These are phyloP conservation scores for Laticauda laticaudata DNA, from an alignment of 2,113 vertebrate genomes.

Conservation along the genomic window DNA sequence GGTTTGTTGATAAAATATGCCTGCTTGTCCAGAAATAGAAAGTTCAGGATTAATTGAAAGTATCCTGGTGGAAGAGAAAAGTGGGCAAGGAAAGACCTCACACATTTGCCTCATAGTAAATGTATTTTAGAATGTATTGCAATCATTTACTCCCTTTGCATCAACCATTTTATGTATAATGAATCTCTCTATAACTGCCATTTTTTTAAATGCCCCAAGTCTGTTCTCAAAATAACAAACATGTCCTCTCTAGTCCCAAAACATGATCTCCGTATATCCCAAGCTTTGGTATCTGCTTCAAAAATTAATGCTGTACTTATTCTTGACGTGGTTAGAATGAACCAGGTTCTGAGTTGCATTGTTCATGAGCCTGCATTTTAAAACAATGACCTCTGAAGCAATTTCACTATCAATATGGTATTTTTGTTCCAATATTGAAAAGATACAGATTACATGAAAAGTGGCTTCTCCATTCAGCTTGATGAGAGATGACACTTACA, in stretches of 20 bases:
- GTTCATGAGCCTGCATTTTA: conserved; percentile 42
- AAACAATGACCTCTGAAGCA: conserved; percentile 68
- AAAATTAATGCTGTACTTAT: conserved; percentile 27
- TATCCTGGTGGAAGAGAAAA: neutral
- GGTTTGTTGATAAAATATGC: neutral
- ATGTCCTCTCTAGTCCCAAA: neutral
- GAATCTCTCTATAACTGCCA: neutral
- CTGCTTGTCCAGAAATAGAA: neutral
- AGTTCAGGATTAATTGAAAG: neutral
- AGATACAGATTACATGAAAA: neutral
- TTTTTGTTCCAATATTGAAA: conserved; percentile 57
- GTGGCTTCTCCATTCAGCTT: neutral
- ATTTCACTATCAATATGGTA: conserved; percentile 74
- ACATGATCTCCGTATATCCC: neutral
- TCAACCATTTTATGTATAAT: neutral
- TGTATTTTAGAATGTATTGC: neutral
- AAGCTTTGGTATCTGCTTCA: neutral
- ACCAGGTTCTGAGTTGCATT: conserved; percentile 57
- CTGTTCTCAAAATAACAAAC: neutral
- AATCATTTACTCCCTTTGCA: neutral
- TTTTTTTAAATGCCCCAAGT: neutral
- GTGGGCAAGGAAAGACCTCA: neutral
- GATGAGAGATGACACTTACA: neutral
- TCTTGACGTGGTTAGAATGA: conserved; percentile 48
- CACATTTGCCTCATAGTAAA: neutral